These are phyloP conservation scores for Macrobrachium nipponense DNA, from an alignment of 1,140 invertebrate genomes.

Conservation along the genomic window DNA sequence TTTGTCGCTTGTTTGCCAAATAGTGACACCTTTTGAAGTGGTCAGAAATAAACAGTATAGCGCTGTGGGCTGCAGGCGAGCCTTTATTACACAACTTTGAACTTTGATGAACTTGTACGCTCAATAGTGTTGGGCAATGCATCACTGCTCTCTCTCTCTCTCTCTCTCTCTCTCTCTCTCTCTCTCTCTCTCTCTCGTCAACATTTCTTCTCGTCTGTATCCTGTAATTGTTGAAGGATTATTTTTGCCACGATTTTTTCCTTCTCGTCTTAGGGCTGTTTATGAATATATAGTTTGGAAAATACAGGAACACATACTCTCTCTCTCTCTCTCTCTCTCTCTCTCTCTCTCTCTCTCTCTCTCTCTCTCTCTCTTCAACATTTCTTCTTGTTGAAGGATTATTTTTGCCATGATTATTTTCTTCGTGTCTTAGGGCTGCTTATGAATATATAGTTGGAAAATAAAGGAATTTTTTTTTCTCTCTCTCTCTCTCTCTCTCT, in stretches of 20 bases:
- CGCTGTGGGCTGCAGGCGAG: conserved; percentile 12
- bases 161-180: neutral
- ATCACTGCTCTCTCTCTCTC: neutral
- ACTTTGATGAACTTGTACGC: conserved; percentile 23
- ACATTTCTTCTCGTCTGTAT: neutral
- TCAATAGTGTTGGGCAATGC: too few relatives aligned
- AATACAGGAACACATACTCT: too few relatives aligned
- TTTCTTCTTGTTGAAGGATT: too few relatives aligned
- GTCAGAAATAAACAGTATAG: conserved; percentile 47
- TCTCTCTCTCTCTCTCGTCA: neutral
- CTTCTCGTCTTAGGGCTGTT: neutral
- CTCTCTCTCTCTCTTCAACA: too few relatives aligned
- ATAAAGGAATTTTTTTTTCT: neutral
- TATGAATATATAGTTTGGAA: too few relatives aligned
- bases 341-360: too few relatives aligned
- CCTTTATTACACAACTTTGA: conserved; percentile 55
- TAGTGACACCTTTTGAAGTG: conserved; percentile 57
- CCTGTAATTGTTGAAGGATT: neutral
- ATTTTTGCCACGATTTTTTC: neutral
- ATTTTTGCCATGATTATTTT: too few relatives aligned
- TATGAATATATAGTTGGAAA: neutral
- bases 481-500: neutral
- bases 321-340: too few relatives aligned
- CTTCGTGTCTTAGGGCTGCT: too few relatives aligned
- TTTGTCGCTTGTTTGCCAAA: conserved; percentile 49